Base-by-base conservation (phyloP, 2,797 vertebrate species). In the Synanceia verrucosa region DNA sequence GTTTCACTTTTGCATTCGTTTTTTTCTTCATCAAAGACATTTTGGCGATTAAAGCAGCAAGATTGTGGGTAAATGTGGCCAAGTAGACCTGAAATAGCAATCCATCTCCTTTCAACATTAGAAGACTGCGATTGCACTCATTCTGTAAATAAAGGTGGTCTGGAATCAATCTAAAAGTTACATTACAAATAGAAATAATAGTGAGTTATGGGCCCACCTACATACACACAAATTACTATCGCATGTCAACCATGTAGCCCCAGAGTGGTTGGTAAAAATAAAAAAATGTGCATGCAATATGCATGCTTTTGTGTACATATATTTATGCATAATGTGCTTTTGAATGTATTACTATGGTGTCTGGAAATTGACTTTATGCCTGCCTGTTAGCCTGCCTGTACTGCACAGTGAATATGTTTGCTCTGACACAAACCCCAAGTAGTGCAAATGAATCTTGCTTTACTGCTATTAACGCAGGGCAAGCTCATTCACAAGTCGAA, bases 381-480 rank as follows among this genome's bases (percentile, higher is more conserved):
- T 57, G 68, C 59, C 76, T 52, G 64, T 85, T 70, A 73, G 61
- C 37, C 52, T 69, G 62, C 50, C 66, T 61, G 8, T 69, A 4
- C 65, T 73, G 47, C 33, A 60, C 51, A 41, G 64, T 86, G 69
- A 86, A 83, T 81, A 73, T 13, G 72, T 85, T 81, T 82, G 73
- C 61, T 58, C 69, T 79, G 70, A 70, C 77, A 70, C 72, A 72
- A 75, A 81, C 66, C 43, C 73, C 61, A 81, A 73, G 77, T 59
- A n/a, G 70, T 48, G 65, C 43, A 67, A 79, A 89, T 87, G 50
- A 88, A 88, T 87, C 78, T 88, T 74, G 68, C 76, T 86, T 75
- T 83, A 70, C 41, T 72, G 67, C 71, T 65, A 66, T 76, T 78
- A 85, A 62, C 10, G 36, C 47, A 65, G 73, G 59, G 72, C 63